phyloP scores from a whole-genome alignment of 2,797 vertebrate species.

The Acanthiza pusilla region DNA sequence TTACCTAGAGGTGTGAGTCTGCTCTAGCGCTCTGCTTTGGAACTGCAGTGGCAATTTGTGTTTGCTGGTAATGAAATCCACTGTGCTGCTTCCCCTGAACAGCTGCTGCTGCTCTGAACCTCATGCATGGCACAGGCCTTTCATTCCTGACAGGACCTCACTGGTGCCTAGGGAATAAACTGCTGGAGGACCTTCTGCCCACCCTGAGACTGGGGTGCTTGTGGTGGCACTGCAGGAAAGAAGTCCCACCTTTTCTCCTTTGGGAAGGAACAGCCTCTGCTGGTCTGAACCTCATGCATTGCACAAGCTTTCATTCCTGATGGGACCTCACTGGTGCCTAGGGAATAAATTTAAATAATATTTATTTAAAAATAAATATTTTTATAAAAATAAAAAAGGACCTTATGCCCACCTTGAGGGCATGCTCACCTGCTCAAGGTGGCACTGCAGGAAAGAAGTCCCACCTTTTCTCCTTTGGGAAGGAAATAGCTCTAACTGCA shows the following conservation, averaged over 20 bases:
- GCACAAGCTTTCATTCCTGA: background rate
- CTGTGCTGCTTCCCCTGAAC: background rate
- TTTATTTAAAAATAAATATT: no score
- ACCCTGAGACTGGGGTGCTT: background rate
- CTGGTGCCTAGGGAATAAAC: background rate
- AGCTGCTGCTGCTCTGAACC: background rate
- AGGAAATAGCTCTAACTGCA: background rate
- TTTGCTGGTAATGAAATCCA: background rate
- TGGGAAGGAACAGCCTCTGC: background rate
- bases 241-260: background rate
- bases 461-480: background rate
- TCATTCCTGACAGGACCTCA: background rate
- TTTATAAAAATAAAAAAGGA: no score
- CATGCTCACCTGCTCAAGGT: background rate
- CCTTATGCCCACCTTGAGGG: background rate
- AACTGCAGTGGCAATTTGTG: background rate
- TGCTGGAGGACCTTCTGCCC: background rate
- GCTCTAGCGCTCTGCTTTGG: background rate
- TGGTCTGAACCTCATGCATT: background rate
- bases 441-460: background rate
- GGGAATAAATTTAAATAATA: background rate
- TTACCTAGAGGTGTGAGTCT: accelerated
- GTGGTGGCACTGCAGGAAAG: background rate
- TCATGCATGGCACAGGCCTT: background rate
- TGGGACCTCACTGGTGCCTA: accelerated